phyloP scores from a whole-genome alignment of 1,140 invertebrate genomes.

The Drosophila sulfurigaster region DNA sequence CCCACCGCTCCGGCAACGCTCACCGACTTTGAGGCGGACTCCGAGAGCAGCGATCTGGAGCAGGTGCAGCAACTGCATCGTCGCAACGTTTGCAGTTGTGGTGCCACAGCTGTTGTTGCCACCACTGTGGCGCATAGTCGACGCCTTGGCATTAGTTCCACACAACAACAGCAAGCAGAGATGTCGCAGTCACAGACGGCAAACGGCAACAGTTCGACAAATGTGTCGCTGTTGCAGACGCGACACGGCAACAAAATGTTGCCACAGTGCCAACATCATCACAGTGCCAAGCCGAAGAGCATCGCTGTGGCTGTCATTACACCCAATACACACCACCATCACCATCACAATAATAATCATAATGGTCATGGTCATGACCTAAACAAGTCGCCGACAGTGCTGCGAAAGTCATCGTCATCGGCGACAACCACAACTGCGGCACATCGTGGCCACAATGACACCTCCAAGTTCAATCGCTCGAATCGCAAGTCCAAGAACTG shows the following conservation, averaged over 20 bases:
- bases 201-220: conserved; percentile 29
- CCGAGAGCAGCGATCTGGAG: conserved; percentile 83
- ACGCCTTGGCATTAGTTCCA: background rate
- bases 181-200: conserved; percentile 1
- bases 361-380: conserved; percentile 46
- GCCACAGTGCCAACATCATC: conserved; percentile 43
- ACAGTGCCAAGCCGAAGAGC: conserved; percentile 61
- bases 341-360: conserved; percentile 24
- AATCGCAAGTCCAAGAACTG: conserved; percentile 92
- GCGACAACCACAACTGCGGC: conserved; percentile 59
- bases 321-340: conserved; percentile 64
- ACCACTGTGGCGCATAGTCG: background rate
- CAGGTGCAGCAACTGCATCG: conserved; percentile 58
- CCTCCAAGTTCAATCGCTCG: conserved; percentile 88
- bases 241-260: conserved; percentile 62
- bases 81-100: conserved; percentile 18
- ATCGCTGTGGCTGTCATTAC: conserved; percentile 80
- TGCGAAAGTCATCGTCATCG: conserved; percentile 49
- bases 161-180: conserved; percentile 1
- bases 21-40: conserved; percentile 84
- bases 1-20: conserved; percentile 53
- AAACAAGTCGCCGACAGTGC: conserved; percentile 64
- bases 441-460: conserved; percentile 85
- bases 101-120: background rate
- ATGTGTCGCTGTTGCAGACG: conserved; percentile 46